Base-by-base conservation (phyloP, 23 tunicate genomes). In the Botrylloides violaceus region DNA sequence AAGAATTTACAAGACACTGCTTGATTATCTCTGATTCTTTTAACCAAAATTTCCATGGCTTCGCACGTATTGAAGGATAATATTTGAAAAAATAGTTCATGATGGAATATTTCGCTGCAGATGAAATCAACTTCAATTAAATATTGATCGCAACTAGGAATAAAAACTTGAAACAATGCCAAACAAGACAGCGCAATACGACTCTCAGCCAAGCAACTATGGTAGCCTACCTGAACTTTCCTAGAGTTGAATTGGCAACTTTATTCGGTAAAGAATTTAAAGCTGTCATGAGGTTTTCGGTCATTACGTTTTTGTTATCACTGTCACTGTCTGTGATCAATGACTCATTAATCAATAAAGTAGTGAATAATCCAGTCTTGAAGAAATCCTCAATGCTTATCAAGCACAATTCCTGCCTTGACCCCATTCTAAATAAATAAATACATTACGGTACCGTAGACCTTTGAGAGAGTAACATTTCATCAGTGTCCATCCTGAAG, bases 201-300 rank as follows among this genome's bases (percentile, higher is more conserved):
- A n/a, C n/a, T n/a, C n/a, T n/a, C n/a, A n/a, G n/a, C n/a, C n/a
- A n/a, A n/a, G n/a, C n/a, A n/a, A n/a, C n/a, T n/a, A n/a, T n/a
- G n/a, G 32, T 0, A 19, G 37, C 74, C 24, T 36, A 68, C 74
- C 74, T 43, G 58, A 68, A 68, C 0, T 68, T 68, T 43, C 74
- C 74, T 5, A 5, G 6, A 1, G 74, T 68, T 6, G 36, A 35
- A 43, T 68, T 68, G 21, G 74, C 74, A 37, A 68, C 37, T 68
- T 19, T 43, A 9, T 37, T 43, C 19, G 74, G 74, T 68, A 68
- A 37, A 4, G 74, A 36, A 26, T 43, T 68, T 6, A 68, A 20
- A 9, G 33, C 4, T 3, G 35, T 27, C 35, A 63, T 19, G 18
- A 63, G 33, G 9, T 31, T 63, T 12, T 15, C 7, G 4, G 36